Evolutionary conservation across 1,140 invertebrate species (phyloP), one percentile per base, ranked within the genome.

Genomic region (Pygmarrhopalites habei): DNA sequence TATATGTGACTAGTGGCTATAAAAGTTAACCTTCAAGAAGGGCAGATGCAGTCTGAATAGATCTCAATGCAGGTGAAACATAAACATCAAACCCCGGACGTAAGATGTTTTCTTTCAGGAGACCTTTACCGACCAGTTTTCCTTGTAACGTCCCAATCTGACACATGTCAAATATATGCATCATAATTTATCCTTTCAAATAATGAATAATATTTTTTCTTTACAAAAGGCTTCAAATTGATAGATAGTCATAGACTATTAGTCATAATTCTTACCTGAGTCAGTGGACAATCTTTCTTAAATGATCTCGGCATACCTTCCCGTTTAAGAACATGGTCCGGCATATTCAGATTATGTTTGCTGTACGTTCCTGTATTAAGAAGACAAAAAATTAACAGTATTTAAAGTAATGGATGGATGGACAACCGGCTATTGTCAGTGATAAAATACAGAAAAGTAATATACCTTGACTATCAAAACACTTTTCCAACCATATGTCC

Each of bases 341-440:
- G 93, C 86, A 95, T 88, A 72, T 97, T 97, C 19, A 96, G 76
- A 75, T 96, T 92, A 72, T 86, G 86, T 15, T 87, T 80, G 15
- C 84, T 76, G 71, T 95, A 95, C 25, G 74, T 73, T 3, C 79
- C 81, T 77, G 66, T 30, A 61, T 52, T 32, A 44, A 46, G 2
- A 58, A 64, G 56, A 52, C 14, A 21, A 0, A 28, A 21, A 58
- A 28, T 35, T 58, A 26, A 51, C 14, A n/a, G 44, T n/a, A 1
- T 7, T 35, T 35, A 35, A 5, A 7, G 5, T 35, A 35, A 35
- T 35, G 15, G 5, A 35, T 15, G 19, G 35, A 25, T 21, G 10
- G 23, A 62, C 14, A 52, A 35, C 32, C 15, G 15, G 15, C 32
- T 15, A 35, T 60, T 23, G 15, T 35, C 32, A 35, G 15, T 7